A percentile compares a stretch with the other conserved stretches of the same genome.
phyloP scores from a whole-genome alignment of 2,888 invertebrate species.

The Macrophya annulata region DNA sequence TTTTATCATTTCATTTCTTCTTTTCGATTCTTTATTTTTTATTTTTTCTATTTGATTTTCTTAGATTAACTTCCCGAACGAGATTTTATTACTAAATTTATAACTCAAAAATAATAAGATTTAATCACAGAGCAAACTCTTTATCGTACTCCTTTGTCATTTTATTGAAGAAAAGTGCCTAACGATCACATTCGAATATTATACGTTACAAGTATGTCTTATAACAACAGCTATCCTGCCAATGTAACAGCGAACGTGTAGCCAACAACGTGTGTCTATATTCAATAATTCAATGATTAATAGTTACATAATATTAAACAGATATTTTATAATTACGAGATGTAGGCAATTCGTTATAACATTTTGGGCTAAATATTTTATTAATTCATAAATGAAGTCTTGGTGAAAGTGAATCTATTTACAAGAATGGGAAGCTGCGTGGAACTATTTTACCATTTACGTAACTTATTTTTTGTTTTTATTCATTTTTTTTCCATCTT shows the following conservation, averaged over 20 bases:
- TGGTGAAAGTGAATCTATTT: constrained; percentile 56
- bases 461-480: constrained; percentile 50
- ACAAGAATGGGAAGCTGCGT: constrained; percentile 57
- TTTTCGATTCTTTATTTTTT: background rate
- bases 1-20: background rate
- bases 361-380: constrained; percentile 43
- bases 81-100: constrained; percentile 35
- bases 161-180: constrained; percentile 1
- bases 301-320: constrained; percentile 45
- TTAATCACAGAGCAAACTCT: constrained; percentile 40
- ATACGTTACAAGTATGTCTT: constrained; percentile 38
- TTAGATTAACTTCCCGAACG: constrained; percentile 14
- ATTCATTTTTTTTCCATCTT: constrained; percentile 47
- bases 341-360: constrained; percentile 39
- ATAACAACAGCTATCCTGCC: constrained; percentile 54
- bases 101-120: constrained; percentile 38
- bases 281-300: constrained; percentile 49
- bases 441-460: constrained; percentile 56
- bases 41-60: constrained; percentile 13
- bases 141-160: constrained; percentile 37
- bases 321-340: constrained; percentile 50
- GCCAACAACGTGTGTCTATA: constrained; percentile 53
- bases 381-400: constrained; percentile 46
- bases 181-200: constrained; percentile 43
- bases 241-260: constrained; percentile 54